Evolutionary conservation across 2,888 invertebrate genomes (phyloP), one percentile per base, ranked within the genome.

Genomic region (Muscina levida): DNA sequence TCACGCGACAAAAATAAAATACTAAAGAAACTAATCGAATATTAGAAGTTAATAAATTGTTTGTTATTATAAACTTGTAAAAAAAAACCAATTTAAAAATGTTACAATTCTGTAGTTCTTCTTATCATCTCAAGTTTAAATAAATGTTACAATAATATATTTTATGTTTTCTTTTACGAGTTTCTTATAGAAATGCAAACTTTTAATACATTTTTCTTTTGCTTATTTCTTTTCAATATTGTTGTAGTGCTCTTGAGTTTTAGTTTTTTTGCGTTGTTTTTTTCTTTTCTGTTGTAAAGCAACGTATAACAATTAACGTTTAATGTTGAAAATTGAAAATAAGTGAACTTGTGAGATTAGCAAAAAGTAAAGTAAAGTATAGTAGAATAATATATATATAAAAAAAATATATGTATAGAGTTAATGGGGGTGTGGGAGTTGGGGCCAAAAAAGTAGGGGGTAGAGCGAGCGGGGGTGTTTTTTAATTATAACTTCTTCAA

Each of bases 331-430:
- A 22, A 53, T 22, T 13, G 22, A 53, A 22, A 53, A 78, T 73
- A 77, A 74, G 74, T 79, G 74, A 75, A 75, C 75, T 75, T 72
- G 75, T 70, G 73, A 78, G 39, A 65, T 57, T 56, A 37, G 57
- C 37, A 48, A 57, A 62, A 22, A 26, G 42, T 8, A 65, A 37
- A 24, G 37, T 5, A 31, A 31, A 8, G 8, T 72, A 62, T 39
- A n/a, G 37, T 65, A 37, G 24, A 62, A 53, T 62, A 72, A 48
- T 48, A 13, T 31, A n/a, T n/a, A n/a, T n/a, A n/a, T n/a, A n/a
- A 39, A 24, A 70, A 62, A 46, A 57, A 31, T 48, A 48, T 48
- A 48, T 15, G 48, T 48, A 15, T 17, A n/a, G n/a, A n/a, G n/a
- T n/a, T n/a, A n/a, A 48, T 48, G 19, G 1, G 19, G 17, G 48